phyloP scores from a whole-genome alignment of 2,888 invertebrate genomes.

The Exocentrus adspersus region DNA sequence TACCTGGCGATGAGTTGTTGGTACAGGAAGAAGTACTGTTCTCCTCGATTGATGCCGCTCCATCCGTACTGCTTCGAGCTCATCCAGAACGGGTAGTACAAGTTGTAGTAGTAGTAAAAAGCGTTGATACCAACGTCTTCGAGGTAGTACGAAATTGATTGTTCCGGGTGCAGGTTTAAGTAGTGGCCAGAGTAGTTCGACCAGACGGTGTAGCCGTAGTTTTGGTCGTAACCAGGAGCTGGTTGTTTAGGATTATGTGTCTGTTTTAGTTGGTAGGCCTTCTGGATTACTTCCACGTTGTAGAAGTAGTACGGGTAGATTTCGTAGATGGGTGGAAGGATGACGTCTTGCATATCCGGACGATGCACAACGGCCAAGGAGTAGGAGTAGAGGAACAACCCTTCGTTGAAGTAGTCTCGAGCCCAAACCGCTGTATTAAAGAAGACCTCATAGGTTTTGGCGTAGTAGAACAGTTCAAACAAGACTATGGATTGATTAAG shows the following conservation, averaged over 20 bases:
- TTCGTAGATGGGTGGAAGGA: conserved; percentile 78
- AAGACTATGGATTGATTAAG: conserved; percentile 71
- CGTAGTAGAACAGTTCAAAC: conserved; percentile 74
- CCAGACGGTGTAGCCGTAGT: conserved; percentile 66
- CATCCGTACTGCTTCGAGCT: conserved; percentile 63
- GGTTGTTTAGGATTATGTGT: conserved; percentile 57
- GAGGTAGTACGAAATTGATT: conserved; percentile 73
- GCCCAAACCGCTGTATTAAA: conserved; percentile 75
- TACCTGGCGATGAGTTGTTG: conserved; percentile 78
- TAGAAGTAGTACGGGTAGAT: conserved; percentile 78
- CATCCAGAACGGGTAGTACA: conserved; percentile 74
- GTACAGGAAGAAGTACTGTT: conserved; percentile 72
- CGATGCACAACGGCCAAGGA: conserved; percentile 72
- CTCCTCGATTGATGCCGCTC: conserved; percentile 71
- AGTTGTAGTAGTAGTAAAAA: conserved; percentile 71
- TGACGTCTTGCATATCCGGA: conserved; percentile 71
- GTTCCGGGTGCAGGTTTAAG: conserved; percentile 67
- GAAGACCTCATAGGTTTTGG: conserved; percentile 78
- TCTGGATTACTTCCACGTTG: conserved; percentile 73
- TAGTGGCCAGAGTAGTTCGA: conserved; percentile 72
- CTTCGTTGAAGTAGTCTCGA: conserved; percentile 75
- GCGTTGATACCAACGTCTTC: conserved; percentile 77
- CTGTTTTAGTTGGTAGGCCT: conserved; percentile 72
- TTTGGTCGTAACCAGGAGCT: conserved; percentile 35
- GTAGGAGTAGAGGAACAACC: conserved; percentile 74